Evolutionary conservation across 1,140 invertebrate genomes (phyloP), one percentile per base, ranked within the genome.

Genomic region (Lordiphosa stackelbergi): DNA sequence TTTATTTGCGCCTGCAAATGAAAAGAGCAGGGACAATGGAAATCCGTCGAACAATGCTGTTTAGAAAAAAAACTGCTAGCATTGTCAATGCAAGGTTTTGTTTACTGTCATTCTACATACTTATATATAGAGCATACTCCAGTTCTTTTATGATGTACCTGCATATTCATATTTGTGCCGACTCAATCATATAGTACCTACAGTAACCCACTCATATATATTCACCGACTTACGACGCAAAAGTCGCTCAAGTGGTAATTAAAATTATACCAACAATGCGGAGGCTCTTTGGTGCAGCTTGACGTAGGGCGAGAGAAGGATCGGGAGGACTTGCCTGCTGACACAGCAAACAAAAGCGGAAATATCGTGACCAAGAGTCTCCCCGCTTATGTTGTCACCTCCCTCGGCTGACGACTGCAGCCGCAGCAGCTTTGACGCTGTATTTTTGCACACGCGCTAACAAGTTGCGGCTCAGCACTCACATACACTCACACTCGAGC

Each of bases 181-280:
- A 35, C 34, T 38, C 37, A 54, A 47, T 24, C 22, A 45, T 41
- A 16, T 16, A 16, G 16, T 1, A 8, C 49, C 58, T 59, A 46
- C 16, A 47, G 38, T 16, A 22, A 31, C 6, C 6, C 53, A 47
- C 12, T 31, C 42, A 34, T 16, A 35, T 40, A 48, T n/a, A 36
- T 37, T 57, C 16, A 47, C 28, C 40, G 61, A 49, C 40, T 55
- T 38, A 46, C 37, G 53, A 49, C 47, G 47, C 55, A 46, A 53
- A 58, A 57, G 55, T 60, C 53, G 40, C 55, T 53, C 53, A 51
- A 81, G 78, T 73, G 75, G 69, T 85, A 85, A 85, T 85, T 85
- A 85, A 77, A 77, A 85, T 83, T 85, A 85, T 72, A 68, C 58
- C 54, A 61, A 70, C 54, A 54, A 51, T 46, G 54, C 34, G 53